phyloP scores from a whole-genome alignment of 2,888 invertebrate genomes.

The Caenorhabditis imperialis region DNA sequence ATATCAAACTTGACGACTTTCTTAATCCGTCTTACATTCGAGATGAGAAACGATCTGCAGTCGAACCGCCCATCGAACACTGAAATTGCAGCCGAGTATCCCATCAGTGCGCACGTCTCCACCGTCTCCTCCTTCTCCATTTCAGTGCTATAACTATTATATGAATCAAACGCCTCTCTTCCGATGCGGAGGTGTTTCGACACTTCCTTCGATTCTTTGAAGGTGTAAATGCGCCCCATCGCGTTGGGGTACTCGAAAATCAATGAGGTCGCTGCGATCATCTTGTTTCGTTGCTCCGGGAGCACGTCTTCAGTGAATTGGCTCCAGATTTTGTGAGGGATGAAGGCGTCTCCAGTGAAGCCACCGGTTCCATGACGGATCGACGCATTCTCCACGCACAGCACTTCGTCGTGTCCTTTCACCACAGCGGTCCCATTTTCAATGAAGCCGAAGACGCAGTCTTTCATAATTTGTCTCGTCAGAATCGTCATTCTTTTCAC shows the following conservation, averaged over 20 bases:
- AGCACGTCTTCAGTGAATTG: not conserved
- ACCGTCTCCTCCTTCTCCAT: not conserved
- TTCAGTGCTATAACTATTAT: no score
- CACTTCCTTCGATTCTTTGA: not conserved
- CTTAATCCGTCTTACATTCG: no score
- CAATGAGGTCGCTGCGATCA: not conserved
- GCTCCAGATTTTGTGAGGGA: not conserved
- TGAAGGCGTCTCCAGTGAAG: not conserved
- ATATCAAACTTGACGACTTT: no score
- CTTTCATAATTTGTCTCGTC: not conserved
- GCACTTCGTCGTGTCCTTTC: not conserved
- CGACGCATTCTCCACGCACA: not conserved
- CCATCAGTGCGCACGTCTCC: slow-evolving; percentile 19
- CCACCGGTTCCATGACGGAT: not conserved
- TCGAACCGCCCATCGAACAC: no score
- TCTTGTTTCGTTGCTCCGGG: not conserved
- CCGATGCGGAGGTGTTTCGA: slow-evolving; percentile 1
- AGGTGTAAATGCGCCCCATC: not conserved
- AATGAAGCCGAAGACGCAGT: not conserved
- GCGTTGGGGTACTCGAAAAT: not conserved
- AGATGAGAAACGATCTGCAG: no score
- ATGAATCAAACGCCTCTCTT: slow-evolving; percentile 1
- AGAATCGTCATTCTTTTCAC: slow-evolving; percentile 3
- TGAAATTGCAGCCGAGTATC: slow-evolving; percentile 3
- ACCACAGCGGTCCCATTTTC: slow-evolving; percentile 4